Base-by-base conservation (phyloP, 2,113 vertebrate species). In the Illadopsis cleaveri region DNA sequence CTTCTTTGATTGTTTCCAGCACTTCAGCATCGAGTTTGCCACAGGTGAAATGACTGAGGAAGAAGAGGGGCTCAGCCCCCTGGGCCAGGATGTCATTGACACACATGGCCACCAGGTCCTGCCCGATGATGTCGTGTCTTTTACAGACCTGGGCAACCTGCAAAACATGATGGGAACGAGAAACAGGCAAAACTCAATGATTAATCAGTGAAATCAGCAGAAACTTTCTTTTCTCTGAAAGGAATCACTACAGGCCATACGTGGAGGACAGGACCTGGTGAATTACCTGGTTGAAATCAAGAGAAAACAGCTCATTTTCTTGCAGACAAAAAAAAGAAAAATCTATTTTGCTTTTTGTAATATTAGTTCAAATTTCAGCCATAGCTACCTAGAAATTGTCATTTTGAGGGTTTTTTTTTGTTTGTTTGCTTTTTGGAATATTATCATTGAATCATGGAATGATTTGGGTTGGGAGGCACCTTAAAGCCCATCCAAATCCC, bases 61-160 rank as follows among this genome's bases (percentile, higher is more conserved):
- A 99, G 98, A 99, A 99, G 86, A 99, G 98, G 3, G 99, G 98
- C 95, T 99, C 98, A 0, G 99, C 99, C 15, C 99, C 99, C 83
- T 99, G 98, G 56, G 98, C 98, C 90, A 99, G 90, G 37, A 99
- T 96, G 2, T 98, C 98, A 27, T 99, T 99, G 66, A 98, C 98
- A 50, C 99, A 99, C 97, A 98, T 94, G 69, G 98, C 98, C 64
- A 99, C 98, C 97, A 99, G 96, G 86, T 99, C 99, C 94, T 99
- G 99, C 47, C 99, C 99, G 7, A 99, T 86, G 18, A 94, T 95
- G 81, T 93, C 73, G 0, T 98, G 98, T 25, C 94, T 97, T 60
- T 98, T 91, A 27, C 98, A 99, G 0, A 90, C 97, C 94, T 99
- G 98, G 10, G 99, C 98, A 6, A 99, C 90, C 99, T 99, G 95